Conservation (phyloP, 2,888 invertebrate species). For the Exephanes ischioxanthus region DNA sequence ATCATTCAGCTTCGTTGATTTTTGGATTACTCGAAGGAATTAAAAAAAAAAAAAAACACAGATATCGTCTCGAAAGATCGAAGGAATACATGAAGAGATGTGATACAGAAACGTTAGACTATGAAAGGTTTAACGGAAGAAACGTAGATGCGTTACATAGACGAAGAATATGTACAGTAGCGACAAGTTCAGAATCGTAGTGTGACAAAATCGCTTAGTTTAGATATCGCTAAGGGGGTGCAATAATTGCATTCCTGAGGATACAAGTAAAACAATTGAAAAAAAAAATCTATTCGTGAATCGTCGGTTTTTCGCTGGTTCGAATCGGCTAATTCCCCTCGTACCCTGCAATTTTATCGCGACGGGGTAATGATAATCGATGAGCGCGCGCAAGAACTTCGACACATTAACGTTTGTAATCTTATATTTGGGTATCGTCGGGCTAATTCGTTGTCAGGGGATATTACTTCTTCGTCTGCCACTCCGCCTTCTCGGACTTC, state of each 20-base stretch:
- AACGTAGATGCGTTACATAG: conserved; percentile 55
- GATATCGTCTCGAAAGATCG: conserved; percentile 11
- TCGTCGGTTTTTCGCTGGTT: conserved; percentile 15
- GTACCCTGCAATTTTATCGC: conserved; percentile 39
- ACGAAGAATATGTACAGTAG: conserved; percentile 66
- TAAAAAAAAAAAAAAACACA: conserved; percentile 32
- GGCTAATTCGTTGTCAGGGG: conserved; percentile 58
- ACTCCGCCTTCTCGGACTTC: conserved; percentile 90
- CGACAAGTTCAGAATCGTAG: conserved; percentile 27
- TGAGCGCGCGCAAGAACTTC: conserved; percentile 39
- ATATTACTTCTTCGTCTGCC: conserved; percentile 87
- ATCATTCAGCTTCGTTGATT: conserved; percentile 18
- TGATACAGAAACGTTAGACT: conserved; percentile 49
- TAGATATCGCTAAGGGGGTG: conserved; percentile 44
- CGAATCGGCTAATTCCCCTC: conserved; percentile 37
- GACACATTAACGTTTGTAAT: conserved; percentile 36
- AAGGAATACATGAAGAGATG: conserved; percentile 56
- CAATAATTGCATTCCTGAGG: conserved; percentile 16
- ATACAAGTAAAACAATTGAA: background rate
- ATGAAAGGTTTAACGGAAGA: conserved; percentile 65
- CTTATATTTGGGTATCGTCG: conserved; percentile 49
- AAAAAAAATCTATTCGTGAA: background rate
- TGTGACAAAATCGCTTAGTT: conserved; percentile 34
- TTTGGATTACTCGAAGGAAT: conserved; percentile 2
- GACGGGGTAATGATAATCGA: background rate